Evolutionary conservation across 2,888 invertebrate genomes (phyloP), one percentile per base, ranked within the genome.

Genomic region (Platycheirus albimanus): DNA sequence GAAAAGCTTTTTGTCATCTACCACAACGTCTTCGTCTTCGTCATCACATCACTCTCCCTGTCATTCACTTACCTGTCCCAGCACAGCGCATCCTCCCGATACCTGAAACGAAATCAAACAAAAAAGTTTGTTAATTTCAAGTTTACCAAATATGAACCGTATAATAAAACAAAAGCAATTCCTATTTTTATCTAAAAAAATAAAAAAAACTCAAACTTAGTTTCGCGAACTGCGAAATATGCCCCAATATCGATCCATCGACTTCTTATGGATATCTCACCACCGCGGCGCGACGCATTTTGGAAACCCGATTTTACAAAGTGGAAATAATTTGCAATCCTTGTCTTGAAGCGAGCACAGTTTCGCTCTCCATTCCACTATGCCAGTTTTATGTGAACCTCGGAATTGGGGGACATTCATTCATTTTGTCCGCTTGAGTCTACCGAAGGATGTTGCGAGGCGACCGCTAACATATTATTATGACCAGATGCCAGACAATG

Each of bases 21-120:
- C n/a, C n/a, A n/a, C 56, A 56, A 56, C 41, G 38, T 43, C 61
- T 61, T 61, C 41, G 56, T 56, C 15, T 10, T 24, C 20, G 13
- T 6, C 24, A 10, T 13, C 36, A 38, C 19, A 7, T 69, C 72
- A 69, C 72, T 83, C 72, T 77, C 64, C 30, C 49, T 74, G 54
- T 83, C 63, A 24, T 54, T 69, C 47, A 84, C 92, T 94, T 93
- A 96, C 96, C 96, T 95, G 92, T 96, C 96, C 96, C 96, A 97
- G 91, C 96, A 96, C 56, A 97, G 92, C 17, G 96, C 95, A 86
- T 97, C 96, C 86, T 97, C 96, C 85, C 96, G 94, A 91, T 96
- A 97, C 92, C 96, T 97, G 94, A 85, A 94, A 84, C 90, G 45
- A 91, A 91, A 79, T 79, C 54, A 66, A n/a, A 84, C 72, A 76